phyloP scores from a whole-genome alignment of 2,888 invertebrate species.

The Drosophila robusta region DNA sequence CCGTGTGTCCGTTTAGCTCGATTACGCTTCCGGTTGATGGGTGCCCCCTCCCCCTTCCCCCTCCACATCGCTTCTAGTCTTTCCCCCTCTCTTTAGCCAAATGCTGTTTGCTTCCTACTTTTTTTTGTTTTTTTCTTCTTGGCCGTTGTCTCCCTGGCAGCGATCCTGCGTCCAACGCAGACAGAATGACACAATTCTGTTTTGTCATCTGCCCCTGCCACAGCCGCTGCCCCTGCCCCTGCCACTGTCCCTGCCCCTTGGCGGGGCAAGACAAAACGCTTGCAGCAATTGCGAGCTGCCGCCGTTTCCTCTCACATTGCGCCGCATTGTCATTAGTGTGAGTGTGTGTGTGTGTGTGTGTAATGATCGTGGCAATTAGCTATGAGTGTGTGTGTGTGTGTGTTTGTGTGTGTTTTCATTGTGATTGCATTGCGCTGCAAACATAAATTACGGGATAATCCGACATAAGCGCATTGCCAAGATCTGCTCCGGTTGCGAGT shows the following conservation, averaged over 20 bases:
- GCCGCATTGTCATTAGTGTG: slow-evolving; percentile 69
- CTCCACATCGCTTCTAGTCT: not conserved
- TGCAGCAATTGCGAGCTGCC: slow-evolving; percentile 52
- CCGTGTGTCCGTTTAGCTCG: slow-evolving; percentile 74
- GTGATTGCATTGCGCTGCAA: slow-evolving; percentile 68
- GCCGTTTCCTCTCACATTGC: slow-evolving; percentile 70
- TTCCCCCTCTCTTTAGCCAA: slow-evolving; percentile 9
- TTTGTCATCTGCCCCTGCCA: slow-evolving; percentile 74
- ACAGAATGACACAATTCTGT: slow-evolving; percentile 78
- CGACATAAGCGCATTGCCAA: slow-evolving; percentile 81
- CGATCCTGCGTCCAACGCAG: slow-evolving; percentile 68
- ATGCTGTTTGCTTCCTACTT: slow-evolving; percentile 51
- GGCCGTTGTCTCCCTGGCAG: slow-evolving; percentile 19
- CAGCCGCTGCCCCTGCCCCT: not conserved
- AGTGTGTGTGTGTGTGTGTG: slow-evolving; percentile 28
- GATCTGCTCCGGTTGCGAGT: slow-evolving; percentile 63
- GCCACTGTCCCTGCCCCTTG: slow-evolving; percentile 10
- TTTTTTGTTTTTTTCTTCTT: slow-evolving; percentile 12
- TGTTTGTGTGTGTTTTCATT: slow-evolving; percentile 64
- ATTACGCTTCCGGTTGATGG: slow-evolving; percentile 79
- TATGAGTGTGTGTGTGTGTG: slow-evolving; percentile 33
- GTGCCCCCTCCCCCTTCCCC: slow-evolving; percentile 7
- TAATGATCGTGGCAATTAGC: slow-evolving; percentile 79
- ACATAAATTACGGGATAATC: slow-evolving; percentile 83
- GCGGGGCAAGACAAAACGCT: slow-evolving; percentile 54